A percentile compares a stretch with the other conserved stretches of the same genome.
phyloP scores from a whole-genome alignment of 2,113 vertebrate species.

The Apeltes quadracus region DNA sequence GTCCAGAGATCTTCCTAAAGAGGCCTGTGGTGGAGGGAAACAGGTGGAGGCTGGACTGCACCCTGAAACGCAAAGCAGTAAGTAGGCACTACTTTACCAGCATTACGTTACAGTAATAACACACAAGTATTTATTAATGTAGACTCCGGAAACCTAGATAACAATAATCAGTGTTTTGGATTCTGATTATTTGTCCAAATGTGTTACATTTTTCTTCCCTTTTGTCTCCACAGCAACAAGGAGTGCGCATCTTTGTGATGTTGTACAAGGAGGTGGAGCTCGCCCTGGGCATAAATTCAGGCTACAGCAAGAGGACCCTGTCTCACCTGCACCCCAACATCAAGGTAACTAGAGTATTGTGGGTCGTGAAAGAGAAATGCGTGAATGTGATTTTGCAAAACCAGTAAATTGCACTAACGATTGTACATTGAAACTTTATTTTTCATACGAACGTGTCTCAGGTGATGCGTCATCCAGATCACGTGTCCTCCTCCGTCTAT shows the following conservation, averaged over 20 bases:
- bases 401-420: background rate
- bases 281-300: constrained; percentile 96
- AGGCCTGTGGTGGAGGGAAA: constrained; percentile 96
- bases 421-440: too few relatives aligned
- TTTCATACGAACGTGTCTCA: constrained; percentile 50
- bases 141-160: background rate
- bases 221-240: constrained; percentile 87
- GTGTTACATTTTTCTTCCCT: background rate
- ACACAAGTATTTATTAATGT: background rate
- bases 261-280: constrained; percentile 97
- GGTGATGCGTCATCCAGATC: constrained; percentile 98
- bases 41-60: constrained; percentile 92
- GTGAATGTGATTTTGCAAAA: background rate
- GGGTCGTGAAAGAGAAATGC: background rate
- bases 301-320: constrained; percentile 93
- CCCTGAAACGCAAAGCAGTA: constrained; percentile 95
- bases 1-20: constrained; percentile 98
- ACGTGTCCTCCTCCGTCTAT: constrained; percentile 92
- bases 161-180: background rate
- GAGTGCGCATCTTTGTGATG: constrained; percentile 94
- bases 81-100: constrained; percentile 55
- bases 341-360: constrained; percentile 82
- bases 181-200: background rate
- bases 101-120: background rate
- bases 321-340: constrained; percentile 90